Conservation (phyloP, 2,113 vertebrate genomes). For the Columbina picui region DNA sequence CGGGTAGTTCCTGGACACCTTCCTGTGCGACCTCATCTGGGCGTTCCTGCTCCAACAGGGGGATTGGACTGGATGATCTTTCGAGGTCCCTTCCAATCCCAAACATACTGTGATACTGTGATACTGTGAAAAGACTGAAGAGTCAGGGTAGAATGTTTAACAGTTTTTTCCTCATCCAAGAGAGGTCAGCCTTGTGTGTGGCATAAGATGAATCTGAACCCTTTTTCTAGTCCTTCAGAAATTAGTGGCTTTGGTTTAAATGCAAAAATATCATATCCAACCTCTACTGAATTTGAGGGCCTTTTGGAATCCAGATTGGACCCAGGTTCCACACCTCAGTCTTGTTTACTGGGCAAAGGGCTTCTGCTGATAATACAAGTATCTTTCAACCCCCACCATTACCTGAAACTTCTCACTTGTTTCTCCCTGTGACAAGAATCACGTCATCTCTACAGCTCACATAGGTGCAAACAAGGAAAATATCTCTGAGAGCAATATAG, state of each 20-base stretch:
- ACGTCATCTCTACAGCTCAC: neutral
- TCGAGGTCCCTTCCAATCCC: too few relatives aligned
- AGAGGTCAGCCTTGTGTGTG: conserved; percentile 46
- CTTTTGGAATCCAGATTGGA: neutral
- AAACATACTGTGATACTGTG: too few relatives aligned
- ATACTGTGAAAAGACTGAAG: neutral
- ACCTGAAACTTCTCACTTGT: neutral
- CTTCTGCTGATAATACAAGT: neutral
- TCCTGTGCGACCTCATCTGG: too few relatives aligned
- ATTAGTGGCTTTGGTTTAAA: neutral
- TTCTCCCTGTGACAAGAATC: neutral
- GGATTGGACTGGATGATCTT: too few relatives aligned
- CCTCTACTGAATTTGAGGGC: neutral
- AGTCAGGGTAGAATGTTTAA: neutral
- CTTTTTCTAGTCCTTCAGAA: neutral
- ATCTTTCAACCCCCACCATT: neutral
- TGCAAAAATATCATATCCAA: neutral
- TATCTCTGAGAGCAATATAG: neutral
- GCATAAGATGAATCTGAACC: neutral
- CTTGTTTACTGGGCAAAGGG: neutral
- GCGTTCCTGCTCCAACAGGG: too few relatives aligned
- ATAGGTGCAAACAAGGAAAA: neutral
- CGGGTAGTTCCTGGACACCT: fast-evolving
- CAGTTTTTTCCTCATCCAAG: conserved; percentile 31
- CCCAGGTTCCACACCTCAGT: neutral